phyloP scores from a whole-genome alignment of 1,140 invertebrate species.

The Camponotus floridanus region DNA sequence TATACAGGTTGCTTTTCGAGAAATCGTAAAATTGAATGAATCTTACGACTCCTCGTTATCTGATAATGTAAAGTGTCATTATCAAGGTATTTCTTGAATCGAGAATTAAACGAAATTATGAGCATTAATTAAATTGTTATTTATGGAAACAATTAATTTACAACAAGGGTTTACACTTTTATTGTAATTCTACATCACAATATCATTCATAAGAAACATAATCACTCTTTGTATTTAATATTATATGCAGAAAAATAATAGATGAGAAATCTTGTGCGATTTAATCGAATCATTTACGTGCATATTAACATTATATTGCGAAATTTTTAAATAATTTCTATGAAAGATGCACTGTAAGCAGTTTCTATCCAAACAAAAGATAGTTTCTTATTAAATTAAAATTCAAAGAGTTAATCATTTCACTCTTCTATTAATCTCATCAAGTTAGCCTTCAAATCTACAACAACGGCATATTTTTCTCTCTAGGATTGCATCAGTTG shows the following conservation, averaged over 20 bases:
- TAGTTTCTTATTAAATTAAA: not conserved
- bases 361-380: not conserved
- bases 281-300: no score
- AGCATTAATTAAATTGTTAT: conserved; percentile 10
- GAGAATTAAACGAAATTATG: not conserved
- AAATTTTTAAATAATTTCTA: not conserved
- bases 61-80: not conserved
- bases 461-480: not conserved
- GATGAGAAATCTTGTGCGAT: no score
- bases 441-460: not conserved
- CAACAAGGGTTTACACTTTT: not conserved
- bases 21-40: not conserved
- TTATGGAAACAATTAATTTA: not conserved
- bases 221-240: no score
- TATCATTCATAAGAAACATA: not conserved
- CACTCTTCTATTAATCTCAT: not conserved
- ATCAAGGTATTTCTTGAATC: not conserved
- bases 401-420: conserved; percentile 3
- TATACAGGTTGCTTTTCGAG: not conserved
- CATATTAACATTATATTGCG: not conserved
- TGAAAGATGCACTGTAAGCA: no score
- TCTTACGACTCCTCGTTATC: not conserved
- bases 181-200: not conserved
- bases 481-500: no score
- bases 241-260: no score